Conservation (phyloP, 1,140 invertebrate species). For the Papilio aristodemus region DNA sequence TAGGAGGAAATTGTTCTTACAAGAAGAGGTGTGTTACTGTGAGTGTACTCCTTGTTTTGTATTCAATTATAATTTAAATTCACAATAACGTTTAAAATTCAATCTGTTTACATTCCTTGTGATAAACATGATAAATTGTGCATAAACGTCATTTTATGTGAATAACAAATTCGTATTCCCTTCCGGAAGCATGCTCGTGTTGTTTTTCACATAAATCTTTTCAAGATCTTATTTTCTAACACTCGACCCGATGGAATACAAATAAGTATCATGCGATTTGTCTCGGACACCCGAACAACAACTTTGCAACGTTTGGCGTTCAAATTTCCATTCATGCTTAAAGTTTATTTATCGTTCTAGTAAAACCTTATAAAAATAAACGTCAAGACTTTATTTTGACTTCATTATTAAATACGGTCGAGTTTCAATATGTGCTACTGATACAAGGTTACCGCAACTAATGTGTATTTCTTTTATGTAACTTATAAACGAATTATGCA, state of each 20-base stretch:
- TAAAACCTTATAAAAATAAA: not conserved
- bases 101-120: not conserved
- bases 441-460: too few species aligned
- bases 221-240: conserved; percentile 24
- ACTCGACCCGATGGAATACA: conserved; percentile 6
- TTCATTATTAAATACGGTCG: too few species aligned
- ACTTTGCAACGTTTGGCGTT: not conserved
- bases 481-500: too few species aligned
- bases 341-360: not conserved
- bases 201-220: conserved; percentile 20
- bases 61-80: too few species aligned
- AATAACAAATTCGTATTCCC: conserved; percentile 11
- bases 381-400: too few species aligned
- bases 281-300: conserved; percentile 5
- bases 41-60: too few species aligned
- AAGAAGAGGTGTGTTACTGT: too few species aligned
- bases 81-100: too few species aligned
- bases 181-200: conserved; percentile 3
- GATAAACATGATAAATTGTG: conserved; percentile 11
- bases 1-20: not conserved
- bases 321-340: not conserved
- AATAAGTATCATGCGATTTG: conserved; percentile 10
- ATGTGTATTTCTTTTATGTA: too few species aligned
- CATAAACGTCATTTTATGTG: conserved; percentile 1
- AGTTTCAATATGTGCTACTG: too few species aligned